Evolutionary conservation across 2,797 vertebrate species (phyloP).

Genomic region (Heteromormyrus szaboi): DNA sequence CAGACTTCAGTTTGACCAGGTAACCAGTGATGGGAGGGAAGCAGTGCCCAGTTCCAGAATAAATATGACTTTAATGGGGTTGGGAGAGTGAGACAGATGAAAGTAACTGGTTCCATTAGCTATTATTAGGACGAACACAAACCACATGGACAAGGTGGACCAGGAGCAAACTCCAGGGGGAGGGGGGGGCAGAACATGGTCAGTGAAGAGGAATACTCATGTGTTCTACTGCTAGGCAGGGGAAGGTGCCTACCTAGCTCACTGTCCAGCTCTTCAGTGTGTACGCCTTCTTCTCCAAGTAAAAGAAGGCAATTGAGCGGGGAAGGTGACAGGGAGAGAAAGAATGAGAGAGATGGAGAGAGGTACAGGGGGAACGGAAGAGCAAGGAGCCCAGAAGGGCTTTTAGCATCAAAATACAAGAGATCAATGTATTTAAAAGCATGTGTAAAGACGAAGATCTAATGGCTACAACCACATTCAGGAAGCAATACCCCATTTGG

Average conservation of each 20-base stretch:
- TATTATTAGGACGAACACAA: conserved; percentile 38
- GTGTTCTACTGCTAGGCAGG: background rate
- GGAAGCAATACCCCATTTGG: conserved; percentile 15
- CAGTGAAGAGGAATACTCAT: background rate
- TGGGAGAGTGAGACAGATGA: background rate
- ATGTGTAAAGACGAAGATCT: background rate
- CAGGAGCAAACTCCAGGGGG: background rate
- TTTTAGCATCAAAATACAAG: background rate
- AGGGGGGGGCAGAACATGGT: background rate
- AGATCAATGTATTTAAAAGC: background rate
- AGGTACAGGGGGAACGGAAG: conserved; percentile 32
- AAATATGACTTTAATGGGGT: background rate
- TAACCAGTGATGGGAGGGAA: background rate
- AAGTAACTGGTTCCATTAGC: conserved; percentile 31
- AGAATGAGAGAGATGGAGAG: conserved; percentile 37
- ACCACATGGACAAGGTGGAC: conserved; percentile 26
- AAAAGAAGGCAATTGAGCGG: conserved; percentile 56
- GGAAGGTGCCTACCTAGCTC: conserved; percentile 81
- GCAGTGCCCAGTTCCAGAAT: background rate
- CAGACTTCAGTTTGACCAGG: background rate
- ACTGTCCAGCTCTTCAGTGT: conserved; percentile 98
- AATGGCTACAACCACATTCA: background rate
- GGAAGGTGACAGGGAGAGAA: conserved; percentile 63
- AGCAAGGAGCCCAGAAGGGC: background rate
- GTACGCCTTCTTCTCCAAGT: conserved; percentile 94